Evolutionary conservation across 2,888 invertebrate species (phyloP).

Genomic region (Drosophila prostipennis): DNA sequence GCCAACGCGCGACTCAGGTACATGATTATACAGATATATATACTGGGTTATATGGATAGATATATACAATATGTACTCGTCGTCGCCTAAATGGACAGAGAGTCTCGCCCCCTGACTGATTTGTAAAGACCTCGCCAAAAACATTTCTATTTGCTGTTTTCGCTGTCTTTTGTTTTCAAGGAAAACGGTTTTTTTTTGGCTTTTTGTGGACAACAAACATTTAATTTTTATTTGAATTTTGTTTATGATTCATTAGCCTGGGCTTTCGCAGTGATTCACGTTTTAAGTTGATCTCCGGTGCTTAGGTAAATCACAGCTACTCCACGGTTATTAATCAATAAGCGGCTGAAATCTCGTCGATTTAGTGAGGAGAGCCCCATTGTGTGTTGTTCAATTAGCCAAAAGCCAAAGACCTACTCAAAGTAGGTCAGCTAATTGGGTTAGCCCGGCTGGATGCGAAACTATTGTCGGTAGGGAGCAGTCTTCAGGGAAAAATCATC

Average conservation of each 20-base stretch:
- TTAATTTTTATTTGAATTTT: constrained; percentile 15
- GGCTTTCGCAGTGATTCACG: constrained; percentile 28
- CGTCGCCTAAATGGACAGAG: constrained; percentile 16
- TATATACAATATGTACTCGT: neutral
- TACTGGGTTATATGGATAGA: constrained; percentile 11
- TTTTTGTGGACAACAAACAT: constrained; percentile 16
- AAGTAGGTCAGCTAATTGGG: constrained; percentile 43
- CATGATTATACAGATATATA: constrained; percentile 30
- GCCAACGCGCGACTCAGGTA: constrained; percentile 46
- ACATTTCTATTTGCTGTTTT: constrained; percentile 30
- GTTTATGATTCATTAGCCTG: constrained; percentile 27
- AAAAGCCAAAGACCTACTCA: constrained; percentile 3
- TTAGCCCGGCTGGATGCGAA: constrained; percentile 16
- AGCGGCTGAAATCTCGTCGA: constrained; percentile 4
- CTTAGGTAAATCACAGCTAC: constrained; percentile 1
- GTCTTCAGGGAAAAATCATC: constrained; percentile 10
- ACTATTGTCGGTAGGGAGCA: neutral
- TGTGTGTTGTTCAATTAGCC: constrained; percentile 25
- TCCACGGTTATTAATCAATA: constrained; percentile 23
- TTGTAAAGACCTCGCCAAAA: constrained; percentile 37
- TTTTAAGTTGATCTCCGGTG: constrained; percentile 2
- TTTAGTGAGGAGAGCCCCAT: constrained; percentile 3
- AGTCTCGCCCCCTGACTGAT: constrained; percentile 32
- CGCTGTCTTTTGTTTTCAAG: constrained; percentile 21
- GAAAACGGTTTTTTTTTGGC: constrained; percentile 16